Evolutionary conservation across 2,888 invertebrate genomes (phyloP).

Genomic region (Erebia ligea): DNA sequence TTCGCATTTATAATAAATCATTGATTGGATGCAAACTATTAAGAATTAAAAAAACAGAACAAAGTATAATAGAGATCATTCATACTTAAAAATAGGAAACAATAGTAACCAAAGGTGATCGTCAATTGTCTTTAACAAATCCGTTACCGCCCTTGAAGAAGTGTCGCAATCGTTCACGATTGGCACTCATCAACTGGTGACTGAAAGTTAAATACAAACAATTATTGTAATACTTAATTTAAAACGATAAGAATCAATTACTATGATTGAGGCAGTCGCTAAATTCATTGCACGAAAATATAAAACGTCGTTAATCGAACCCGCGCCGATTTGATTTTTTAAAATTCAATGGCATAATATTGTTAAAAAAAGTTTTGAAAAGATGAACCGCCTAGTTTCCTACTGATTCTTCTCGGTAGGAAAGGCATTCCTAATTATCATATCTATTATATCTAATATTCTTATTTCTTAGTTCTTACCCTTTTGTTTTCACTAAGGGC

Average conservation of each 20-base stretch:
- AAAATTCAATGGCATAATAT: too few relatives aligned
- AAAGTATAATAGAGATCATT: too few relatives aligned
- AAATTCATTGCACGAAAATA: conserved; percentile 4
- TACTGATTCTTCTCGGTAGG: too few relatives aligned
- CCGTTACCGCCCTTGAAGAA: conserved; percentile 34
- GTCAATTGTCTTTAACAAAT: conserved; percentile 35
- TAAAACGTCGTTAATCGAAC: conserved; percentile 1
- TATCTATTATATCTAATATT: too few relatives aligned
- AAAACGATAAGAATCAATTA: background rate
- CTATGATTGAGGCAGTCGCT: background rate
- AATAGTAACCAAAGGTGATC: conserved; percentile 30
- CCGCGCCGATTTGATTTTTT: background rate
- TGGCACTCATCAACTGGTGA: conserved; percentile 33
- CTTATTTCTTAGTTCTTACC: too few relatives aligned
- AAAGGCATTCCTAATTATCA: too few relatives aligned
- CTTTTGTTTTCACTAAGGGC: too few relatives aligned
- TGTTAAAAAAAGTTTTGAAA: too few relatives aligned
- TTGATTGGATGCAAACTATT: too few relatives aligned
- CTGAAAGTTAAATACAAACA: conserved; percentile 4
- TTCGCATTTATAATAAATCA: too few relatives aligned
- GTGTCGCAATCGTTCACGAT: conserved; percentile 35
- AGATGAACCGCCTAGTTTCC: too few relatives aligned
- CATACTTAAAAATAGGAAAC: background rate
- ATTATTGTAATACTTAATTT: conserved; percentile 2
- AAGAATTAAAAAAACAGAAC: too few relatives aligned